phyloP scores from a whole-genome alignment of 2,888 invertebrate species.

The Doris montereyensis region DNA sequence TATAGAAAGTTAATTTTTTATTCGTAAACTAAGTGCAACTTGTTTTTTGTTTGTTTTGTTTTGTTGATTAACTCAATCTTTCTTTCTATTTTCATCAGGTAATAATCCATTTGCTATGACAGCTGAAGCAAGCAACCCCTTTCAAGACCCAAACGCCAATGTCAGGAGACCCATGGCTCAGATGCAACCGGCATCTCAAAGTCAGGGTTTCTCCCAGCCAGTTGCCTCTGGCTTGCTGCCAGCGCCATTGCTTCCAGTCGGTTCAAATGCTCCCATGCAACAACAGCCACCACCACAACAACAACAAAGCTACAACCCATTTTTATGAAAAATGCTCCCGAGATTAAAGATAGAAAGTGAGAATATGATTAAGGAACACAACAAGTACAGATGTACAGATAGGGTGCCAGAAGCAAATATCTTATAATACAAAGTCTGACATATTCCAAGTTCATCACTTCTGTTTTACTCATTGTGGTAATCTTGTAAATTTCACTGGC shows the following conservation, averaged over 20 bases:
- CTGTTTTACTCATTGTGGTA: too few relatives aligned
- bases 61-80: too few relatives aligned
- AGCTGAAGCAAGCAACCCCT: slow-evolving; percentile 62
- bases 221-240: slow-evolving; percentile 56
- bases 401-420: too few relatives aligned
- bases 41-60: neutral
- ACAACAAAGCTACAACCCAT: slow-evolving; percentile 56
- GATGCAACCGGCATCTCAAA: slow-evolving; percentile 42
- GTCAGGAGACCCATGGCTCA: slow-evolving; percentile 65
- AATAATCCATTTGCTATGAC: slow-evolving; percentile 65
- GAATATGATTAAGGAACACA: too few relatives aligned
- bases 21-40: neutral
- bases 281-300: neutral
- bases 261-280: slow-evolving; percentile 48
- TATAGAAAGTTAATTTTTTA: neutral
- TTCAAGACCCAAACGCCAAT: slow-evolving; percentile 59
- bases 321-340: slow-evolving; percentile 55
- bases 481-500: too few relatives aligned
- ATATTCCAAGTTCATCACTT: too few relatives aligned
- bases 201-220: slow-evolving; percentile 58
- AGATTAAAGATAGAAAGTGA: too few relatives aligned
- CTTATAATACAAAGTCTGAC: too few relatives aligned
- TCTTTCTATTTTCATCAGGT: slow-evolving; percentile 51
- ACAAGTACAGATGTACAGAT: too few relatives aligned
- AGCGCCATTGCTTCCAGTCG: slow-evolving; percentile 60